Base-by-base conservation (phyloP, 1,140 invertebrate species). In the Philaenus spumarius region DNA sequence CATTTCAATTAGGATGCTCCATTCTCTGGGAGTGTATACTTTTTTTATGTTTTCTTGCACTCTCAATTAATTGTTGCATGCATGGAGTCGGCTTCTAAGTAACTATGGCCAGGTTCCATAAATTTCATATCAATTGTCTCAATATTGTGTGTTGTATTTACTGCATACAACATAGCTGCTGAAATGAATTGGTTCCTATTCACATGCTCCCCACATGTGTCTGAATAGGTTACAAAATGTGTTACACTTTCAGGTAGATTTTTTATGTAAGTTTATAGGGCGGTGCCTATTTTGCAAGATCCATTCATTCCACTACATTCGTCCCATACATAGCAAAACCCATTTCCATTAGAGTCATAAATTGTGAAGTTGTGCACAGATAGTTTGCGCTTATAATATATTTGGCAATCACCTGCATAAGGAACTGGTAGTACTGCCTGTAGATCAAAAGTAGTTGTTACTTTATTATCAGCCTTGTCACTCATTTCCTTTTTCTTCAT, bases 31-130 rank as follows among this genome's bases (percentile, higher is more conserved):
- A 3, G 60, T 53, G 43, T 61, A 61, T 22, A 61, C 50, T n/a
- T 39, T 58, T 58, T 17, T 45, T 52, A 17, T 52, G 37, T 35
- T 58, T 61, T 30, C 60, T 2, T 26, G 55, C 55, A 52, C 51
- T 34, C 54, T n/a, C n/a, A n/a, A n/a, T 68, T 63, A 46, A 70
- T 69, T 14, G 58, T 48, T 34, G n/a, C n/a, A n/a, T n/a, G n/a
- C n/a, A n/a, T n/a, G n/a, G n/a, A n/a, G n/a, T n/a, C n/a, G n/a
- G n/a, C n/a, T n/a, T n/a, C n/a, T n/a, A n/a, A n/a, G n/a, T n/a
- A n/a, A n/a, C n/a, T n/a, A n/a, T n/a, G n/a, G n/a, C n/a, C n/a
- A n/a, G n/a, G n/a, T n/a, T n/a, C n/a, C n/a, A n/a, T n/a, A n/a
- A n/a, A n/a, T n/a, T n/a, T n/a, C n/a, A n/a, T n/a, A n/a, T n/a